Evolutionary conservation across 2,797 vertebrate species (phyloP).

Genomic region (Pitangus sulphuratus): DNA sequence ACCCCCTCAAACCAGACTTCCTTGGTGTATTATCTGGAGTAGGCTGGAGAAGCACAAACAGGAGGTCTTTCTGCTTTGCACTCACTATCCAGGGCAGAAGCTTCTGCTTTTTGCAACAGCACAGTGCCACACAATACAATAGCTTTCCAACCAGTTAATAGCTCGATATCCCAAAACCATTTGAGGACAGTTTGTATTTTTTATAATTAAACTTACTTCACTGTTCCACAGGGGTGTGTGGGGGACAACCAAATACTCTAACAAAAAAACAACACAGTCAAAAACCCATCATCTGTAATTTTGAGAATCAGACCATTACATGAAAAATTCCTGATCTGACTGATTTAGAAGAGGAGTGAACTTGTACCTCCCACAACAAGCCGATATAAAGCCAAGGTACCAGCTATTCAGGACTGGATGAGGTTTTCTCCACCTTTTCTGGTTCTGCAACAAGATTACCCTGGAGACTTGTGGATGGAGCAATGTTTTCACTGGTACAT

Average conservation of each 20-base stretch:
- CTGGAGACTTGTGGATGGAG: background rate
- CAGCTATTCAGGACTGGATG: background rate
- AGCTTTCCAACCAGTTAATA: background rate
- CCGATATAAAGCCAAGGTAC: background rate
- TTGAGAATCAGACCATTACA: background rate
- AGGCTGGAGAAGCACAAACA: background rate
- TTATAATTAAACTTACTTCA: background rate
- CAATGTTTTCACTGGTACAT: background rate
- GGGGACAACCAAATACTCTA: background rate
- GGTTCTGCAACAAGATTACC: constrained; percentile 16
- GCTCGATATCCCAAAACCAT: background rate
- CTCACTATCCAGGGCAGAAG: background rate
- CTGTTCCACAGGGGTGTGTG: background rate
- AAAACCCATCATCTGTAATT: background rate
- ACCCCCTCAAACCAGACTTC: background rate
- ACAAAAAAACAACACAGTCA: background rate
- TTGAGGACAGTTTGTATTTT: background rate
- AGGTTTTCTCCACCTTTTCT: background rate
- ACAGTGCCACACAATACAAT: background rate
- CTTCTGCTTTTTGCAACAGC: background rate
- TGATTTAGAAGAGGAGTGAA: background rate
- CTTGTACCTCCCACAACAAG: background rate
- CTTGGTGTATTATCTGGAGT: background rate
- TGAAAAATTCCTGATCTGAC: background rate
- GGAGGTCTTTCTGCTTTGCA: background rate